Evolutionary conservation across 2,113 vertebrate genomes (phyloP).

Genomic region (Lampris megalopsis): DNA sequence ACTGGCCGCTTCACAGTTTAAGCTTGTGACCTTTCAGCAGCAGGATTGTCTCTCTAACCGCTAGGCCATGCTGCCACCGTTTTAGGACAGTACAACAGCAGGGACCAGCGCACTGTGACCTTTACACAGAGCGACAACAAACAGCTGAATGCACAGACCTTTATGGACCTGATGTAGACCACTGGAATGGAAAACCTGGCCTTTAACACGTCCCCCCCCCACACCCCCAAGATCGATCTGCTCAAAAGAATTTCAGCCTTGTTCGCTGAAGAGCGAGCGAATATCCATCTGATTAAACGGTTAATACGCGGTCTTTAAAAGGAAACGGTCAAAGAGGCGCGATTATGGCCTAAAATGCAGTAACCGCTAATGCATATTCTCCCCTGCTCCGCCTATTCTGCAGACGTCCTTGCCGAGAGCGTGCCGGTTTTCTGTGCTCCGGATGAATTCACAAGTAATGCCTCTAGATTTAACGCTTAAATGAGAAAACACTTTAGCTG

Average conservation of each 20-base stretch:
- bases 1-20: constrained; percentile 13
- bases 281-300: constrained; percentile 21
- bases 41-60: constrained; percentile 16
- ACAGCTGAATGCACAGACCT: constrained; percentile 39
- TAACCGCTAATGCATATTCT: constrained; percentile 22
- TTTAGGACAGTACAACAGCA: constrained; percentile 23
- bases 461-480: constrained; percentile 55
- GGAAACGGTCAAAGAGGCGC: constrained; percentile 41
- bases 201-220: constrained; percentile 46
- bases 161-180: constrained; percentile 44
- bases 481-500: constrained; percentile 47
- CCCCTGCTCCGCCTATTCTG: constrained; percentile 31
- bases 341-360: constrained; percentile 47
- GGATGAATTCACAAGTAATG: constrained; percentile 24
- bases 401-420: constrained; percentile 25
- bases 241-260: constrained; percentile 27
- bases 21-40: constrained; percentile 27
- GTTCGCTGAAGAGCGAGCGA: constrained; percentile 27
- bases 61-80: constrained; percentile 3
- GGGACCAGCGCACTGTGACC: constrained; percentile 57
- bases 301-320: constrained; percentile 34
- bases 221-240: constrained; percentile 54
- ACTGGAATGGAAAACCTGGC: constrained; percentile 52
- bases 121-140: constrained; percentile 59
- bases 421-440: constrained; percentile 26